Evolutionary conservation across 2,888 invertebrate species (phyloP).

Genomic region (Rhorus exstirpatorius): DNA sequence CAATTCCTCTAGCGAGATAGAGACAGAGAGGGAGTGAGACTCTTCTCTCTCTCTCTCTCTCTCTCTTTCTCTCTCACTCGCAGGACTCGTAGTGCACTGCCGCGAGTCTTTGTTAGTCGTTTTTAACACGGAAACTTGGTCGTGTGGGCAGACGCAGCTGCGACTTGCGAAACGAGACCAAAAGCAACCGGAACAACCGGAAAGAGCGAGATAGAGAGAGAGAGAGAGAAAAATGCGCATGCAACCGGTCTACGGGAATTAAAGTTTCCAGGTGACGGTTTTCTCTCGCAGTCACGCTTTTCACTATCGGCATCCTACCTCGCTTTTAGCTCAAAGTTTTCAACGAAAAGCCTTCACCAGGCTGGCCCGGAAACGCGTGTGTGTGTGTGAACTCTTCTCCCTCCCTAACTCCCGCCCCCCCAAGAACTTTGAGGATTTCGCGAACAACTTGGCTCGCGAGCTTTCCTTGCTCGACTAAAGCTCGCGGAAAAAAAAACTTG

Average conservation of each 20-base stretch:
- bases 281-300: conserved; percentile 51
- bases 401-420: no score
- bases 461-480: conserved; percentile 33
- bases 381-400: conserved; percentile 18
- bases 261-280: conserved; percentile 68
- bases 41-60: conserved; percentile 46
- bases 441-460: conserved; percentile 40
- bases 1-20: conserved; percentile 46
- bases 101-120: conserved; percentile 26
- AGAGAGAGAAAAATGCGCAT: conserved; percentile 25
- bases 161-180: conserved; percentile 44
- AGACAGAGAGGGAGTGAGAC: conserved; percentile 22
- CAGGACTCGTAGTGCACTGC: background rate
- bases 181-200: conserved; percentile 19
- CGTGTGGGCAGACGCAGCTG: conserved; percentile 48
- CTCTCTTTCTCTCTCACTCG: conserved; percentile 61
- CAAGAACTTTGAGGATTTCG: conserved; percentile 46
- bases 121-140: conserved; percentile 54
- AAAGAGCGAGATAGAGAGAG: conserved; percentile 7
- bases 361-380: conserved; percentile 43
- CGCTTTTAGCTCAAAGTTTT: conserved; percentile 51
- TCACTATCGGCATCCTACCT: background rate
- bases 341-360: conserved; percentile 42
- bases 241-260: conserved; percentile 57
- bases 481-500: conserved; percentile 22